These are phyloP conservation scores for Trichopria drosophilae DNA, from an alignment of 2,888 invertebrate species.

Conservation along the genomic window DNA sequence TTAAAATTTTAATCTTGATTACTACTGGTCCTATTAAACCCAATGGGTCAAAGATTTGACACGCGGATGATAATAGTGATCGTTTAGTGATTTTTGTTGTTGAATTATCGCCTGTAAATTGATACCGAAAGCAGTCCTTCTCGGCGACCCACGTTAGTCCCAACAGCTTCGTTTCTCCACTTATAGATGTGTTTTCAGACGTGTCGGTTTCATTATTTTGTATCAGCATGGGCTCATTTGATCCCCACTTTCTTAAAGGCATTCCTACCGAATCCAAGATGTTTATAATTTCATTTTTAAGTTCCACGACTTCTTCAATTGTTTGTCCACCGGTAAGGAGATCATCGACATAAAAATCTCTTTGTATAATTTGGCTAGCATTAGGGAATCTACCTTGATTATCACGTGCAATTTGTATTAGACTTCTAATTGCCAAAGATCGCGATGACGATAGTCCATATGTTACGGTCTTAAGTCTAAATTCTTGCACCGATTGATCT, in stretches of 20 bases:
- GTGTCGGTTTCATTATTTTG: no score
- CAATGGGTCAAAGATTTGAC: conserved; percentile 35
- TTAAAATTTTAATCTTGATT: no score
- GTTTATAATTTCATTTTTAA: no score
- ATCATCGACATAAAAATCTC: conserved; percentile 1
- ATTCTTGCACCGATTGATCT: conserved; percentile 24
- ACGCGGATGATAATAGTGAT: no score
- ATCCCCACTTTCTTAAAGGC: no score
- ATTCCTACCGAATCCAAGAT: no score
- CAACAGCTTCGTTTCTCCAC: conserved; percentile 10
- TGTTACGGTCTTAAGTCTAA: conserved; percentile 30
- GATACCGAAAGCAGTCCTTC: conserved; percentile 5
- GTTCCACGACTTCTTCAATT: no score
- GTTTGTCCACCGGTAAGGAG: no score
- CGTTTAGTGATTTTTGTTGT: no score
- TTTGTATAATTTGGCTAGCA: not conserved
- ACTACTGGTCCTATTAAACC: conserved; percentile 35
- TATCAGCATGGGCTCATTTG: conserved; percentile 7
- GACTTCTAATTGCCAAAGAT: conserved; percentile 11
- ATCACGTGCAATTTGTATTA: not conserved
- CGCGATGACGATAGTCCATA: conserved; percentile 35
- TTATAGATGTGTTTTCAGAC: no score
- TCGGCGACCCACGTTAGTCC: conserved; percentile 11
- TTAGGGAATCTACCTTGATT: not conserved
- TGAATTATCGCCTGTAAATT: conserved; percentile 18